Evolutionary conservation across 2,888 invertebrate genomes (phyloP).

Genomic region (Zaprionus lineosus): DNA sequence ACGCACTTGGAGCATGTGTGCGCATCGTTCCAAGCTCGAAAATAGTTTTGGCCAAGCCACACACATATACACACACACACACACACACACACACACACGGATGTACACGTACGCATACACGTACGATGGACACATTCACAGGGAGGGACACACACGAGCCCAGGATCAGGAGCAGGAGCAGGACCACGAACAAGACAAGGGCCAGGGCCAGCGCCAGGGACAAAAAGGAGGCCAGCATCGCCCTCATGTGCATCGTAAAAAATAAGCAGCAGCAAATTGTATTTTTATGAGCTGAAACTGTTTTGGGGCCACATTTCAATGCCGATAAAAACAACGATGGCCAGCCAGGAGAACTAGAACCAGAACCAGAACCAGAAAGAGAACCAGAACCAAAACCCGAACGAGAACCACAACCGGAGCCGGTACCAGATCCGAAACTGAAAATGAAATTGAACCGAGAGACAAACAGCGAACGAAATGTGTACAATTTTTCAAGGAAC

Average conservation of each 20-base stretch:
- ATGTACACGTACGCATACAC: neutral
- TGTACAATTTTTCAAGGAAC: no score
- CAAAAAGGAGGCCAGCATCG: conserved; percentile 52
- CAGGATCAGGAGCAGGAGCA: neutral
- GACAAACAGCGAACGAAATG: no score
- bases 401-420: conserved; percentile 11
- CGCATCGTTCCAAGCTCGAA: conserved; percentile 70
- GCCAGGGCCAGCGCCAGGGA: conserved; percentile 12
- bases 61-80: neutral
- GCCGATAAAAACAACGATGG: conserved; percentile 74
- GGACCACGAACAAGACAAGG: conserved; percentile 5
- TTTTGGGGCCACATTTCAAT: conserved; percentile 80
- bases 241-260: conserved; percentile 78
- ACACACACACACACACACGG: neutral
- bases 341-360: conserved; percentile 13
- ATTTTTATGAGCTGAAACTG: conserved; percentile 82
- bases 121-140: no score
- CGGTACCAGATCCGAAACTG: neutral
- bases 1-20: conserved; percentile 76
- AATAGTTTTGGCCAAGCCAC: conserved; percentile 63
- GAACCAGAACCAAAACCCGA: conserved; percentile 23
- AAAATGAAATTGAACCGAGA: neutral
- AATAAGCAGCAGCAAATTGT: conserved; percentile 81
- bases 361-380: conserved; percentile 8
- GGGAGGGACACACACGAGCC: no score